Base-by-base conservation (phyloP, 2,888 invertebrate species). In the Belgica antarctica region DNA sequence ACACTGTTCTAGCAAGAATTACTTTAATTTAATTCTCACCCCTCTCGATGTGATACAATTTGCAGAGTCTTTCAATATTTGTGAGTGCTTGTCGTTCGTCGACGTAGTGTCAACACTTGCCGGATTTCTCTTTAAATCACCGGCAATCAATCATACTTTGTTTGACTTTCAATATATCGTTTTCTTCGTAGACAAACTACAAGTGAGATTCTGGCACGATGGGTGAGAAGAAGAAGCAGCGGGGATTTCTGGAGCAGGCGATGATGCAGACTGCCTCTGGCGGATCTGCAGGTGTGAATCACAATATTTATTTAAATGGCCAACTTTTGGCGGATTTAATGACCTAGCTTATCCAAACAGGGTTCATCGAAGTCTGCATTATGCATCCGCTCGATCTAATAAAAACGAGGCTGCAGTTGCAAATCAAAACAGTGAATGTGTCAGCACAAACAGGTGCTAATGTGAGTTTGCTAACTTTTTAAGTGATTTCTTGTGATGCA, bases 331-430 rank as follows among this genome's bases (percentile, higher is more conserved):
- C n/a, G n/a, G n/a, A n/a, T n/a, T n/a, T n/a, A n/a, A n/a, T n/a
- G n/a, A n/a, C n/a, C n/a, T n/a, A n/a, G n/a, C n/a, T n/a, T n/a
- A n/a, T n/a, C n/a, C 3, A 59, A 59, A n/a, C 69, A 41, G 70
- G 70, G 24, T 94, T 96, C 80, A 86, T 95, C 62, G 96, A 96
- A 84, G 94, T 96, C 72, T 94, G 92, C 78, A 88, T 96, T 66
- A 96, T 96, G 96, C 96, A 96, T 81, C 96, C 96, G 0, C 81
- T 96, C 77, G 96, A 96, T 80, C 83, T 96, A 71, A 87, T 96
- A 1, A 96, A 96, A 82, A 96, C 96, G 1, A 84, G 96, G 74
- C 85, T 92, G 74, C 93, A 93, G 80, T 81, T 93, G 62, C 91
- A 92, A 79, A 81, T 79, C 70, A 80, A 80, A 73, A 74, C 73